A percentile compares a stretch with the other conserved stretches of the same genome.
Evolutionary conservation across 1,140 invertebrate species (phyloP).

Genomic region (Drosophila hydei): DNA sequence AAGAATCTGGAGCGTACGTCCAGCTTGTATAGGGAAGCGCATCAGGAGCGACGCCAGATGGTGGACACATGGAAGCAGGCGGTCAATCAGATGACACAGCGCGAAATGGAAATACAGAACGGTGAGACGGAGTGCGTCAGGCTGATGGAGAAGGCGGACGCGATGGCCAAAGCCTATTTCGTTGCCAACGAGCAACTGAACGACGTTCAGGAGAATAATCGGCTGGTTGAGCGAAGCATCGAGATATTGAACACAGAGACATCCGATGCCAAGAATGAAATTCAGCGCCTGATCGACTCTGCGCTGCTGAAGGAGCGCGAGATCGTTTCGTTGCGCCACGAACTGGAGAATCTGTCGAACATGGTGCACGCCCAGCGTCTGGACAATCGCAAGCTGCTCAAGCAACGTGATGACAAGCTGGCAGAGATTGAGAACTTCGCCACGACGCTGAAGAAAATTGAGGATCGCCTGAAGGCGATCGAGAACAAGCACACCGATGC

Average conservation of each 20-base stretch:
- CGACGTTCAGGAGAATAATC: slow-evolving; percentile 72
- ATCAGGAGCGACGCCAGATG: slow-evolving; percentile 76
- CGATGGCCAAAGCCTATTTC: slow-evolving; percentile 29
- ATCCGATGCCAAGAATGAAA: slow-evolving; percentile 66
- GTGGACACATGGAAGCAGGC: slow-evolving; percentile 82
- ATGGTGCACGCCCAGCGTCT: slow-evolving; percentile 65
- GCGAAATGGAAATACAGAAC: slow-evolving; percentile 66
- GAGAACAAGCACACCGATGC: slow-evolving; percentile 65
- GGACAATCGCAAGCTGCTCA: slow-evolving; percentile 61
- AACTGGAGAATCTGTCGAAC: slow-evolving; percentile 72
- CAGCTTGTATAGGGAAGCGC: slow-evolving; percentile 72
- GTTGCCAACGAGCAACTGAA: slow-evolving; percentile 54
- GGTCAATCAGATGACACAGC: slow-evolving; percentile 78
- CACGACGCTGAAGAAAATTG: slow-evolving; percentile 45
- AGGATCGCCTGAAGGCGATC: slow-evolving; percentile 52
- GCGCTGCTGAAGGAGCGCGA: slow-evolving; percentile 67
- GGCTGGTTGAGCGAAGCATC: slow-evolving; percentile 64
- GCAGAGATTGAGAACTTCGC: slow-evolving; percentile 49
- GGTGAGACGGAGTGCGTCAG: slow-evolving; percentile 51
- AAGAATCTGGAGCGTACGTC: slow-evolving; percentile 77
- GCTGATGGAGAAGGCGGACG: slow-evolving; percentile 19
- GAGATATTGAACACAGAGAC: slow-evolving; percentile 65
- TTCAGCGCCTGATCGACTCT: slow-evolving; percentile 55
- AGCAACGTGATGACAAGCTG: slow-evolving; percentile 44
- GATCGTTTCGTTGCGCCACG: slow-evolving; percentile 60